Evolutionary conservation across 2,797 vertebrate species (phyloP).

Genomic region (Chromis chromis): DNA sequence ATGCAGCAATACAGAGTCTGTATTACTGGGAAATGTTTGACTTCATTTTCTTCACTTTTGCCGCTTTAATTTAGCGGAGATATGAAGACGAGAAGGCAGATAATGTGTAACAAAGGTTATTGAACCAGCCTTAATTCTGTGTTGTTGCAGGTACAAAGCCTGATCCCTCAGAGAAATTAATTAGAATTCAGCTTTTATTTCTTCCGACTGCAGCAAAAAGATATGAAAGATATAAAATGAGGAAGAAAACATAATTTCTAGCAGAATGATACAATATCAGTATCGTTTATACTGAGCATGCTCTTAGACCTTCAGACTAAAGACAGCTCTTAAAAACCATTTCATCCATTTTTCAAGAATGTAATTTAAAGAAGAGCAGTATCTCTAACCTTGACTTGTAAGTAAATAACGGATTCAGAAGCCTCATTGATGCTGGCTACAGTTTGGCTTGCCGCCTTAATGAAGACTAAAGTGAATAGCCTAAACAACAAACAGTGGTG

Average conservation of each 20-base stretch:
- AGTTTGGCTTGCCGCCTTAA: slow-evolving; percentile 52
- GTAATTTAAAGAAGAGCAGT: slow-evolving; percentile 37
- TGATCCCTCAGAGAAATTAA: slow-evolving; percentile 53
- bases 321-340: slow-evolving; percentile 8
- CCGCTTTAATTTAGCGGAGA: slow-evolving; percentile 41
- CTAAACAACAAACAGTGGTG: slow-evolving; percentile 56
- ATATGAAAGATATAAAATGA: slow-evolving; percentile 32
- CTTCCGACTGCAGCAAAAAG: slow-evolving; percentile 53
- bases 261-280: slow-evolving; percentile 22
- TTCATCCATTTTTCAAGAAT: slow-evolving; percentile 42
- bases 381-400: slow-evolving; percentile 51
- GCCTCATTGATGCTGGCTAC: slow-evolving; percentile 31
- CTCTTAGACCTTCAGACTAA: slow-evolving; percentile 22
- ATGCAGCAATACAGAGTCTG: slow-evolving; percentile 1
- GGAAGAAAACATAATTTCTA: slow-evolving; percentile 42
- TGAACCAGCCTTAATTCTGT: slow-evolving; percentile 38
- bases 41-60: slow-evolving; percentile 22
- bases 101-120: slow-evolving; percentile 53
- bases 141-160: slow-evolving; percentile 52
- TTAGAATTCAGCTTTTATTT: slow-evolving; percentile 64
- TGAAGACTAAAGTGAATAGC: slow-evolving; percentile 69
- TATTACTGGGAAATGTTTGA: slow-evolving; percentile 38
- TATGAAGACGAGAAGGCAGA: slow-evolving; percentile 32
- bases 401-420: slow-evolving; percentile 46
- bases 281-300: slow-evolving; percentile 31